Base-by-base conservation (phyloP, 2,888 invertebrate species). In the Phyllotreta cruciferae region DNA sequence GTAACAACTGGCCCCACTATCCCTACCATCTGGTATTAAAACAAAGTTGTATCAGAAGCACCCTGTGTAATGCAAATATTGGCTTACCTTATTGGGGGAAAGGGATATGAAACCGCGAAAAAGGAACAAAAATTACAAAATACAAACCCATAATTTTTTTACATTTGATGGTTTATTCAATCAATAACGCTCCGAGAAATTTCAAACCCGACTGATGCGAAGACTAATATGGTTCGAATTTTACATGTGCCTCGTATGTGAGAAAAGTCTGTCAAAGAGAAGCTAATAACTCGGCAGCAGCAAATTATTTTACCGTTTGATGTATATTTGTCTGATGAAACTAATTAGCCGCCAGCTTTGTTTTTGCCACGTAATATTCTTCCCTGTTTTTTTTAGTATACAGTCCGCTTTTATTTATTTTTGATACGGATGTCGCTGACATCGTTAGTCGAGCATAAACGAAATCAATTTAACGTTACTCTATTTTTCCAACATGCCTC, bases 261-360 rank as follows among this genome's bases (percentile, higher is more conserved):
- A 10, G 39, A 13, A 64, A 61, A 57, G 54, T 62, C 42, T 49
- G 38, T 50, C 47, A 50, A 36, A 60, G 57, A 56, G 56, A 57
- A 65, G 66, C 60, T 54, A 56, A 54, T 67, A 70, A 67, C 64
- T 66, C 67, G 45, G 11, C 60, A 41, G 37, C 62, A 63, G 58
- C 60, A 66, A 69, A 69, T 69, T 69, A 69, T 69, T 70, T 67
- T 56, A 61, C 58, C 63, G 66, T 69, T 69, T 69, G 69, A 66
- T 69, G 58, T 64, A 44, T 60, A 56, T 67, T 62, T 61, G 62
- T 68, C 65, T 68, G 65, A 68, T 66, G 62, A 66, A 67, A 66
- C 60, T 58, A 69, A 67, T 67, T 67, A 63, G 61, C 62, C 63
- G n/a, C 44, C 11, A 62, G 63, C 66, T 62, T 56, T 45, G 55